These are phyloP conservation scores for Euura saliciscinereae DNA, from an alignment of 1,140 invertebrate species.

Conservation along the genomic window DNA sequence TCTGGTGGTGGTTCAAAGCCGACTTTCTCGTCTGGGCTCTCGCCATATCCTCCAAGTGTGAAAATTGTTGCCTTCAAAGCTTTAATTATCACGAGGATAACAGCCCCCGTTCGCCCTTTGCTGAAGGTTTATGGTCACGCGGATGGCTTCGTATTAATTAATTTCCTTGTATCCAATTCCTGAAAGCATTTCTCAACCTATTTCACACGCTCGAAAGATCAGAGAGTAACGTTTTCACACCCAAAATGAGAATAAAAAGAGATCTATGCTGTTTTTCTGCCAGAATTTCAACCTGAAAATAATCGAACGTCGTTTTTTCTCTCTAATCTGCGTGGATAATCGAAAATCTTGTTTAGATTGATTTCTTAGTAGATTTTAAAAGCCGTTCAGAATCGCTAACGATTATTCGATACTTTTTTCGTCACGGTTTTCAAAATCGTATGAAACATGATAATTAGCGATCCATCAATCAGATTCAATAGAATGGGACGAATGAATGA, in stretches of 20 bases:
- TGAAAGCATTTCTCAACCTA: neutral
- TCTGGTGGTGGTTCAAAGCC: neutral
- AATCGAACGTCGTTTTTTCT: too few relatives aligned
- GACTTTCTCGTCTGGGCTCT: too few relatives aligned
- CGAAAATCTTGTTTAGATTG: too few relatives aligned
- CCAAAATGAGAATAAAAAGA: neutral
- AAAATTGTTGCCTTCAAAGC: conserved; percentile 7
- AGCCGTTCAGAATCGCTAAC: too few relatives aligned
- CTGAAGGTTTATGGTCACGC: neutral
- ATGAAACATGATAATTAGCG: neutral
- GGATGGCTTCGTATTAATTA: conserved; percentile 5
- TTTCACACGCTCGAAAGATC: conserved; percentile 3
- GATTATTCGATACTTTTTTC: too few relatives aligned
- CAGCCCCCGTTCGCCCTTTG: neutral
- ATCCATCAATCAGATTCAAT: neutral
- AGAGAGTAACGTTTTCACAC: neutral
- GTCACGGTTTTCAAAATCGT: neutral
- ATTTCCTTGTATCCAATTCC: conserved; percentile 5
- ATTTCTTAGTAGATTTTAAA: too few relatives aligned
- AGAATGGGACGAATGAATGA: neutral
- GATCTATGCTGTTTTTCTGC: too few relatives aligned
- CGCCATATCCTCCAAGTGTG: neutral
- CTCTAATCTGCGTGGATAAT: too few relatives aligned
- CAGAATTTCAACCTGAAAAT: too few relatives aligned
- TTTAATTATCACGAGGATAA: neutral